Base-by-base conservation (phyloP, 2,888 invertebrate species). In the Watsonalla cultraria region DNA sequence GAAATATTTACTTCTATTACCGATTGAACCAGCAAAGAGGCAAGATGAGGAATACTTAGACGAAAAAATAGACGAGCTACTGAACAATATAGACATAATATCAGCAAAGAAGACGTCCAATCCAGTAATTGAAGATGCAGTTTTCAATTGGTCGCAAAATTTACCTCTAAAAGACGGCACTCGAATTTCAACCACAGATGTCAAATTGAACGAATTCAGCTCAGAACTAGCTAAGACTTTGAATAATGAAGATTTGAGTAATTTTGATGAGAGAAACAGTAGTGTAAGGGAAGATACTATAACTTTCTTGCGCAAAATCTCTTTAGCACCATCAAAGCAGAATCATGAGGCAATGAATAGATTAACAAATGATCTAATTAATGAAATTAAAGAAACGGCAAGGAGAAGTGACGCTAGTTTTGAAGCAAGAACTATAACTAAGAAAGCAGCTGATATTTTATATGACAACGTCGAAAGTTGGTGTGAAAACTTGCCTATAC, bases 401-500 rank as follows among this genome's bases (percentile, higher is more conserved):
- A 42, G 9, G 42, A 42, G 11, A 11, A 42, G 11, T 42, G 5
- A 42, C 11, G 42, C 33, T 6, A 54, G 45, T 24, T 42, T 52
- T 7, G 45, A 8, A 51, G 51, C 56, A 14, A 61, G 56, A 57
- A 7, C 56, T n/a, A 45, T 42, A 2, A 49, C 51, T 13, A 71
- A 63, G 57, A 66, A 65, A 53, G 51, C 68, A 45, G 58, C 65
- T n/a, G 70, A 74, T 42, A 52, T 64, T 14, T 60, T 80, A 4
- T 62, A 70, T 42, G 66, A 73, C 7, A 64, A 60, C 33, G 67
- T 83, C 46, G 61, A 60, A 24, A 57, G 64, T 24, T 78, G 78
- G 78, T 67, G 73, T 53, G 58, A 73, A 8, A 65, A 61, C 54
- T 61, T 83, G 39, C 68, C 72, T 2, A 62, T 78, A 6, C 54